phyloP scores from a whole-genome alignment of 2,797 vertebrate genomes.

The Darevskia nairensis region DNA sequence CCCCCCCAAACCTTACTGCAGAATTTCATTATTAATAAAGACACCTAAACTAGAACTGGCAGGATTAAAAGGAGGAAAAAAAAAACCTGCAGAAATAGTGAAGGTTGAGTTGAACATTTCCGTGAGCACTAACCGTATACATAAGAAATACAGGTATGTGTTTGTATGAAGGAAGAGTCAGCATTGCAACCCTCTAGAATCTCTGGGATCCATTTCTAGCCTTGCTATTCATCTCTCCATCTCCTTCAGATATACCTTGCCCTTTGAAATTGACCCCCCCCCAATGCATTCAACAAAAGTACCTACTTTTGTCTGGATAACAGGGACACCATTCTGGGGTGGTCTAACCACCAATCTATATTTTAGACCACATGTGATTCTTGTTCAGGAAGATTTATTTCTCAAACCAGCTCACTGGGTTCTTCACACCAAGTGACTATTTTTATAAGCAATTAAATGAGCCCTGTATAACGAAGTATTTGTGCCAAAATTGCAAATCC shows the following conservation, averaged over 20 bases:
- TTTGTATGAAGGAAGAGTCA: neutral
- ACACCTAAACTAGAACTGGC: neutral
- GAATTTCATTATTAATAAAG: neutral
- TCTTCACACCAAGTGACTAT: neutral
- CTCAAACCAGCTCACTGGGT: neutral
- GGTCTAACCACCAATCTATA: too few relatives aligned
- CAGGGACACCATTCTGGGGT: neutral
- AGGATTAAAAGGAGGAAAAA: neutral
- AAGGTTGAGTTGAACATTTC: neutral
- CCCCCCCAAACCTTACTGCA: neutral
- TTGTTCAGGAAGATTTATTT: neutral
- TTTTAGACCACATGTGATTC: neutral
- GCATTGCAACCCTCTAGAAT: neutral
- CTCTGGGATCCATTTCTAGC: neutral
- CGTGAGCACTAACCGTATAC: neutral
- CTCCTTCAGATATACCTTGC: neutral
- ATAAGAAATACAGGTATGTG: neutral
- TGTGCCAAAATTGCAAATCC: neutral
- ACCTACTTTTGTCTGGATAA: neutral
- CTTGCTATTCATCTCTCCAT: neutral
- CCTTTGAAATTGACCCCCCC: neutral
- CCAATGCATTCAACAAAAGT: neutral
- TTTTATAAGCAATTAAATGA: neutral
- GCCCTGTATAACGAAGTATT: neutral
- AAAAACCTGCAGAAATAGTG: neutral